Evolutionary conservation across 2,113 vertebrate species (phyloP).

Genomic region (Scytalopus superciliaris): DNA sequence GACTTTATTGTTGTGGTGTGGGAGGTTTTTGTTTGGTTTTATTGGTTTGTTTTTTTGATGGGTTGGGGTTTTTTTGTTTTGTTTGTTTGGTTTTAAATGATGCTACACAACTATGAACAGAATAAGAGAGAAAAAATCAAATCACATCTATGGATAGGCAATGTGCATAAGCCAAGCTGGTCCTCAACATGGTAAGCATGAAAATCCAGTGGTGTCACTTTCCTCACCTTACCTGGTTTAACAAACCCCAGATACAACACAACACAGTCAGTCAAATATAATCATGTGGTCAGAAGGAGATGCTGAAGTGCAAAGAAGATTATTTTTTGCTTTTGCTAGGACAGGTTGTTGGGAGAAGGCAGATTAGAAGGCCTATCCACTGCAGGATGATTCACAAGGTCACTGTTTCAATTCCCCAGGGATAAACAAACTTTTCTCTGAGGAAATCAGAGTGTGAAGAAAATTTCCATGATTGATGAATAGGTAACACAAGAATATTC

Average conservation of each 20-base stretch:
- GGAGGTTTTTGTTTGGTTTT: neutral
- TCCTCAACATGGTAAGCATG: neutral
- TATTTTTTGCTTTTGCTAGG: neutral
- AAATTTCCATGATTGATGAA: slow-evolving; percentile 4
- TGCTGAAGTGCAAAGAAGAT: neutral
- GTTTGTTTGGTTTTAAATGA: neutral
- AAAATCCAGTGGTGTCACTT: neutral
- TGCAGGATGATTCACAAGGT: neutral
- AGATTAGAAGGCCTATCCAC: neutral
- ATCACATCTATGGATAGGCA: neutral
- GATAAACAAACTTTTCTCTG: neutral
- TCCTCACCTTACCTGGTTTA: neutral
- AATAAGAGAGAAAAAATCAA: neutral
- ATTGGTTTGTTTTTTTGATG: neutral
- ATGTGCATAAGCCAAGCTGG: neutral
- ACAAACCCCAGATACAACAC: neutral
- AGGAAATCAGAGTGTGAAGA: neutral
- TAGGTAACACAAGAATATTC: neutral
- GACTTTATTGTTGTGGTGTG: neutral
- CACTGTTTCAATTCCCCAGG: neutral
- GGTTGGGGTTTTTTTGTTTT: neutral
- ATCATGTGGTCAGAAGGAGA: neutral
- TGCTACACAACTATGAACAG: neutral
- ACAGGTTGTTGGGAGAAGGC: neutral
- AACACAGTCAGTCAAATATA: neutral